A percentile compares a stretch with the other conserved stretches of the same genome.
These are phyloP conservation scores for Drosophila villosipedis DNA, from an alignment of 2,888 invertebrate species.

Conservation along the genomic window DNA sequence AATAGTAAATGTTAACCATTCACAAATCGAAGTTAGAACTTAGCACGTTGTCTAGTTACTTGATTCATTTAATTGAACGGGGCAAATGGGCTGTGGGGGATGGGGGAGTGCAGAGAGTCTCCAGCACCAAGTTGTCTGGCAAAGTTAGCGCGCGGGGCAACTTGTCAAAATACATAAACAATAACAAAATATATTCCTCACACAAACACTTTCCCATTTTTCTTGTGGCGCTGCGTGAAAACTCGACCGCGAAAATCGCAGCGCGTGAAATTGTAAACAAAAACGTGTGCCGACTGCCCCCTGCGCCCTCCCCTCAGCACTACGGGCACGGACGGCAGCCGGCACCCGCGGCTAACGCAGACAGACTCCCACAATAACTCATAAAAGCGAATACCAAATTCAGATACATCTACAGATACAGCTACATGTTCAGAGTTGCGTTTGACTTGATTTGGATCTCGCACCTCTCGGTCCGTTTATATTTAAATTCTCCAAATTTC, in stretches of 20 bases:
- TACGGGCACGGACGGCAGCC: conserved; percentile 24
- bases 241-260: conserved; percentile 79
- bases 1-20: background rate
- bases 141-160: conserved; percentile 67
- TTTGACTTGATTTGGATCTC: conserved; percentile 62
- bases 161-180: conserved; percentile 85
- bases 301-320: background rate
- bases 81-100: background rate
- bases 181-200: conserved; percentile 71
- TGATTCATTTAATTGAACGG: background rate
- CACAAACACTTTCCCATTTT: conserved; percentile 71
- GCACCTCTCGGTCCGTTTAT: conserved; percentile 76
- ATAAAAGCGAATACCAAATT: conserved; percentile 59
- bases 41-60: background rate
- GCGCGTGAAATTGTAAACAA: conserved; percentile 79
- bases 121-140: conserved; percentile 78
- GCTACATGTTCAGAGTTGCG: conserved; percentile 18
- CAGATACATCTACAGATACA: conserved; percentile 22
- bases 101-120: conserved; percentile 11
- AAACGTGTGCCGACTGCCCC: conserved; percentile 41
- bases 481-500: conserved; percentile 72
- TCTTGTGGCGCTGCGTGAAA: conserved; percentile 70
- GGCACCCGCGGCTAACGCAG: conserved; percentile 71
- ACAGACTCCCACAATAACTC: conserved; percentile 81
- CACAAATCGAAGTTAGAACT: background rate